Conservation (phyloP, 1,140 invertebrate species). For the Planococcus citri region DNA sequence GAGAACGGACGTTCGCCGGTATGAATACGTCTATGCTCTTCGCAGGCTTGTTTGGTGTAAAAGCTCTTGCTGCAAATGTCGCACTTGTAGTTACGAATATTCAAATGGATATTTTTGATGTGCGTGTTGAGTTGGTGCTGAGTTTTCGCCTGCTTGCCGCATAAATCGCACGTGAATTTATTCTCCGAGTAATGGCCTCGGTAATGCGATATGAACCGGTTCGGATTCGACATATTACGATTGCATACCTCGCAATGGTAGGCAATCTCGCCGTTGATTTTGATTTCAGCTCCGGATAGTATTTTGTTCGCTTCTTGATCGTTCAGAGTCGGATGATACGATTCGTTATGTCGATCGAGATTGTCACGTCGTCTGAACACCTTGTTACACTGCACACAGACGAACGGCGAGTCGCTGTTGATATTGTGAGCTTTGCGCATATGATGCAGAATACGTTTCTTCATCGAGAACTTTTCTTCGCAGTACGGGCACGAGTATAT, state of each 20-base stretch:
- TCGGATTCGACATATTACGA: constrained; percentile 1
- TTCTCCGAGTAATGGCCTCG: constrained; percentile 42
- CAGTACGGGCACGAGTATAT: constrained; percentile 10
- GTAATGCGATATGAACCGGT: constrained; percentile 23
- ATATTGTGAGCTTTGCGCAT: constrained; percentile 1
- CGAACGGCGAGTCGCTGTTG: background rate
- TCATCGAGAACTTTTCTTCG: constrained; percentile 11
- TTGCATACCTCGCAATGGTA: background rate
- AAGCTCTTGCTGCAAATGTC: constrained; percentile 41
- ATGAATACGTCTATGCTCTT: constrained; percentile 39
- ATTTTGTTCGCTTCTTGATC: background rate
- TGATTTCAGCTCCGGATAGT: background rate
- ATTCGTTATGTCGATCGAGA: background rate
- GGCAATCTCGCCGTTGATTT: background rate
- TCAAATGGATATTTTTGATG: constrained; percentile 43
- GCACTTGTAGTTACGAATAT: constrained; percentile 50
- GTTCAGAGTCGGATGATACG: background rate
- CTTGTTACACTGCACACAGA: constrained; percentile 12
- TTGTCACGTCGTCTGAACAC: constrained; percentile 7
- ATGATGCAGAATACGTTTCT: constrained; percentile 1
- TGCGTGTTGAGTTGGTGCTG: constrained; percentile 47
- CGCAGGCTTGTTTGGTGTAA: constrained; percentile 37
- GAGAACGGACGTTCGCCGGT: constrained; percentile 42
- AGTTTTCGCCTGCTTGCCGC: constrained; percentile 57
- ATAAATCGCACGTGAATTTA: constrained; percentile 56